Conservation (phyloP, 2,888 invertebrate species). For the Malachius bipustulatus region DNA sequence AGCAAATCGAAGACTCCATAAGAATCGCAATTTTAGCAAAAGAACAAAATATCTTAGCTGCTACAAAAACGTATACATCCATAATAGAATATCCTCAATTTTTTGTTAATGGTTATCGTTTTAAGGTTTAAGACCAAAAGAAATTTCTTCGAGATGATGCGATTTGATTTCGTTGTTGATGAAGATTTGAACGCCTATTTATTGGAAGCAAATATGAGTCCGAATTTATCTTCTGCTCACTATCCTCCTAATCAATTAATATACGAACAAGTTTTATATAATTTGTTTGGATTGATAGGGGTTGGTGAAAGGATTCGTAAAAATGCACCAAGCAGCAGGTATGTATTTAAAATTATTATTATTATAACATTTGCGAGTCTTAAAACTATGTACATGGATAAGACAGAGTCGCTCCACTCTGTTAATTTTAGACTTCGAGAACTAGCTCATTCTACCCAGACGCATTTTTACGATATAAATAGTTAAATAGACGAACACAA, state of each 20-base stretch:
- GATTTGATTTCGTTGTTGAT: conserved; percentile 89
- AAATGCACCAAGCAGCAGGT: conserved; percentile 36
- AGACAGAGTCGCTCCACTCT: no score
- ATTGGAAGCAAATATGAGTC: conserved; percentile 98
- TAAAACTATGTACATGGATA: no score
- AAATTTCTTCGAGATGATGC: conserved; percentile 88
- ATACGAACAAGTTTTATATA: conserved; percentile 87
- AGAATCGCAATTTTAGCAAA: conserved; percentile 55
- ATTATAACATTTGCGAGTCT: no score
- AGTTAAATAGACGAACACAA: no score
- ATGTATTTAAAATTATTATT: no score
- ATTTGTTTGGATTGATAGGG: conserved; percentile 68
- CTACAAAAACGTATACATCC: conserved; percentile 35
- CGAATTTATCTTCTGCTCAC: conserved; percentile 88
- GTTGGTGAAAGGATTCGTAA: conserved; percentile 44
- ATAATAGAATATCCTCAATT: not conserved
- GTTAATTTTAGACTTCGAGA: no score
- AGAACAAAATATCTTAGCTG: conserved; percentile 54
- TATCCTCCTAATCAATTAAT: conserved; percentile 78
- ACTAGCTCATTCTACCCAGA: no score
- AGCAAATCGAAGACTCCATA: conserved; percentile 67
- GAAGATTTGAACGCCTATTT: conserved; percentile 73
- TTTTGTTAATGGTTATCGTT: not conserved
- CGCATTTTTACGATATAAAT: no score
- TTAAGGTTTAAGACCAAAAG: conserved; percentile 39